phyloP scores from a whole-genome alignment of 2,888 invertebrate genomes.

The Magallana nippona region DNA sequence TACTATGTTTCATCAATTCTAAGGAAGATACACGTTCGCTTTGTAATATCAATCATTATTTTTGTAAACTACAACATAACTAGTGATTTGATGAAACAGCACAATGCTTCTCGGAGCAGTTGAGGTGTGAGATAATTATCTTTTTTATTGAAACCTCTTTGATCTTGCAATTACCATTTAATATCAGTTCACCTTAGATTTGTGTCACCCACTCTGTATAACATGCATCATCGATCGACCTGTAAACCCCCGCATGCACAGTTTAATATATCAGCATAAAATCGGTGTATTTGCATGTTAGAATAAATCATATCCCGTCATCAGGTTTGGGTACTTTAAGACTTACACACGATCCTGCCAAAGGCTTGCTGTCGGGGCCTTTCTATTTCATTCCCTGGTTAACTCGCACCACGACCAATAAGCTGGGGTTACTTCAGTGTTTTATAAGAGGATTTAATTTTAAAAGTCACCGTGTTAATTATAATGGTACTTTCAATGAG shows the following conservation, averaged over 20 bases:
- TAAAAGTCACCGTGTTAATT: constrained; percentile 2
- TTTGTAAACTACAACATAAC: too few relatives aligned
- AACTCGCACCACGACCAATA: not conserved
- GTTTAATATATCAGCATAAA: not conserved
- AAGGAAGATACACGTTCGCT: too few relatives aligned
- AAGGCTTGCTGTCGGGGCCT: not conserved
- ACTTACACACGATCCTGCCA: not conserved
- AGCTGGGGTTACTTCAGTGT: not conserved
- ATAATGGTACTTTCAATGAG: not conserved
- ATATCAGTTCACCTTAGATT: not conserved
- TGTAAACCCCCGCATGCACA: not conserved
- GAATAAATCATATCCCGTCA: too few relatives aligned
- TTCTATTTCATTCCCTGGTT: not conserved
- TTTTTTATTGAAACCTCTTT: not conserved
- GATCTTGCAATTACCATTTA: not conserved
- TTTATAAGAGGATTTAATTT: not conserved
- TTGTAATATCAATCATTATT: too few relatives aligned
- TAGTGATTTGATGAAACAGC: too few relatives aligned
- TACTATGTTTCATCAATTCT: too few relatives aligned
- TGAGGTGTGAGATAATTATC: constrained; percentile 19
- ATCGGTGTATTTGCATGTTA: not conserved
- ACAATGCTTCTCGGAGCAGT: not conserved
- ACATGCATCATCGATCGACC: not conserved
- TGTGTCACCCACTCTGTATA: not conserved
- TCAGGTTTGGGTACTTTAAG: not conserved